Conservation (phyloP, 2,888 invertebrate genomes). For the Carpatolechia fugitivella region DNA sequence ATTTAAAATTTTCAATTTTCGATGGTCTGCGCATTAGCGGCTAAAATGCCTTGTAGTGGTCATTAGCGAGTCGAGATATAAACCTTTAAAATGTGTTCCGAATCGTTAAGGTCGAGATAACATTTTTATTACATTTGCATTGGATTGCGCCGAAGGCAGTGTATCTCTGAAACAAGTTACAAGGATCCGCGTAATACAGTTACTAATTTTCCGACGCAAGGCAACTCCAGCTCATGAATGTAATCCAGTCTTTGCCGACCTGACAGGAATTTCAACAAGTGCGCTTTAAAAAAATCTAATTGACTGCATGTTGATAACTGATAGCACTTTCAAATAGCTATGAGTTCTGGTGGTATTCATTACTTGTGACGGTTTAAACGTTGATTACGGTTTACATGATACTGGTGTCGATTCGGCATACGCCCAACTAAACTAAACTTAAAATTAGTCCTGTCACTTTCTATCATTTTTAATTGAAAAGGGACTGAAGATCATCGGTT, state of each 20-base stretch:
- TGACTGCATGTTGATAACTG: constrained; percentile 4
- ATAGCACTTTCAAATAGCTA: neutral
- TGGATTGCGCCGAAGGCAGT: neutral
- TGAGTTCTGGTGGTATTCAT: neutral
- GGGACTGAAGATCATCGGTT: too few relatives aligned
- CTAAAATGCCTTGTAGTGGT: constrained; percentile 18
- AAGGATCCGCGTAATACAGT: constrained; percentile 8
- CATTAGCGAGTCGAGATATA: constrained; percentile 7
- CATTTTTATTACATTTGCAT: neutral
- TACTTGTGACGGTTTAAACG: neutral
- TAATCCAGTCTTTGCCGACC: neutral
- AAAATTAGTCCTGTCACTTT: too few relatives aligned
- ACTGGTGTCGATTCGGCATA: too few relatives aligned
- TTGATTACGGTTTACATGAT: too few relatives aligned
- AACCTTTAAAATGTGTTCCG: constrained; percentile 1
- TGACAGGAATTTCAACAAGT: neutral
- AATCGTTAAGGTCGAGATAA: constrained; percentile 1
- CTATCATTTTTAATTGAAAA: too few relatives aligned
- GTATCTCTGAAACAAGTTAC: neutral
- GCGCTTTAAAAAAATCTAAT: constrained; percentile 1
- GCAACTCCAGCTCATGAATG: neutral
- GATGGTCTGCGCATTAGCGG: constrained; percentile 32
- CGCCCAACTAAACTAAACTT: too few relatives aligned
- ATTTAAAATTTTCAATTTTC: constrained; percentile 36
- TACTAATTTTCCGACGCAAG: neutral